phyloP scores from a whole-genome alignment of 2,797 vertebrate genomes.

The Rhincodon typus region DNA sequence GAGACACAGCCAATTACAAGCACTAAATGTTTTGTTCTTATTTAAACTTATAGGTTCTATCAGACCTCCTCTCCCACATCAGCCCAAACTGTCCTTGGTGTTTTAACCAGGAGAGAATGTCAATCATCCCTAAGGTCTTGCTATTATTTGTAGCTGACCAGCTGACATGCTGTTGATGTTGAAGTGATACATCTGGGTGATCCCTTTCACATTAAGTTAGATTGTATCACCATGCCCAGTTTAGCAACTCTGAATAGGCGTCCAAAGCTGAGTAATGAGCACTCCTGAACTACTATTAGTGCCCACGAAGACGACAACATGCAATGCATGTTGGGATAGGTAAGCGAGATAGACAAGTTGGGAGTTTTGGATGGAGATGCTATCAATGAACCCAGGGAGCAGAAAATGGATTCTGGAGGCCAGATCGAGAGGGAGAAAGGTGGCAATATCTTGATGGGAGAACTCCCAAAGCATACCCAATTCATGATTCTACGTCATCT shows the following conservation, averaged over 20 bases:
- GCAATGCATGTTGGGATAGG: no score
- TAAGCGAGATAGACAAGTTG: no score
- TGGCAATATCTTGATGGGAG: no score
- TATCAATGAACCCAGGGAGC: no score
- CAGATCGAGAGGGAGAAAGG: no score
- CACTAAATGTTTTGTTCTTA: neutral
- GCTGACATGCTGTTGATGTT: neutral
- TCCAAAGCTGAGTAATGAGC: neutral
- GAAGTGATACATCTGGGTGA: neutral
- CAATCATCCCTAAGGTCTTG: neutral
- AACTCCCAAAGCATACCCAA: no score
- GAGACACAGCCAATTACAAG: neutral
- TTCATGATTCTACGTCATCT: no score
- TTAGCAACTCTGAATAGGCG: neutral
- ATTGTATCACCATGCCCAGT: neutral
- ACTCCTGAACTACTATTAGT: no score
- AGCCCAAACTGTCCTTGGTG: neutral
- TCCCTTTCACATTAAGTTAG: neutral
- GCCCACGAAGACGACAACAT: no score
- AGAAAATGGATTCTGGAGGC: no score
- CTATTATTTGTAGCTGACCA: neutral
- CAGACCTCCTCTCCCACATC: no score
- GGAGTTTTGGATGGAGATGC: no score
- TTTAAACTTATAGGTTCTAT: neutral
- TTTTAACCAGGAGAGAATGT: neutral